Evolutionary conservation across 2,797 vertebrate genomes (phyloP).

Genomic region (Fratercula arctica): DNA sequence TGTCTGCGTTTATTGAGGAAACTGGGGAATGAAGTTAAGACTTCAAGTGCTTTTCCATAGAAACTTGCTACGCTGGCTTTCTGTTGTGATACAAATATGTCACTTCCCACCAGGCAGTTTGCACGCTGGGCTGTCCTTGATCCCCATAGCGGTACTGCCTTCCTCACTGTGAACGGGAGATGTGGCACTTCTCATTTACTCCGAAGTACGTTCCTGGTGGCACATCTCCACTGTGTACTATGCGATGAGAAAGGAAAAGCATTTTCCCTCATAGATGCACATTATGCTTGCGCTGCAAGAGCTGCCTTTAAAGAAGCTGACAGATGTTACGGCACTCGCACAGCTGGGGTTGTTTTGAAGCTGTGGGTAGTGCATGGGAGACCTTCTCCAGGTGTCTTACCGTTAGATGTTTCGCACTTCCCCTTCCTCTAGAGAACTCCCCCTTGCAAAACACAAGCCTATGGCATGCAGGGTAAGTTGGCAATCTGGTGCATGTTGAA

Average conservation of each 20-base stretch:
- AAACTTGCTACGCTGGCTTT: neutral
- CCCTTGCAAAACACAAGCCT: neutral
- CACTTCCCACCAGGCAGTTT: neutral
- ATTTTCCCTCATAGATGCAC: neutral
- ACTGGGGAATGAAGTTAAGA: neutral
- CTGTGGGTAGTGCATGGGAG: neutral
- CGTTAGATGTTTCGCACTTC: neutral
- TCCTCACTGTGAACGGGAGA: rapidly evolving
- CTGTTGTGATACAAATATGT: neutral
- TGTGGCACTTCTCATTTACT: neutral
- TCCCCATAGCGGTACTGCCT: neutral
- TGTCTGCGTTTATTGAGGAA: neutral
- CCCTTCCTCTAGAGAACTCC: neutral
- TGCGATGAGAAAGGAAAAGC: neutral
- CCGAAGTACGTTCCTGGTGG: rapidly evolving
- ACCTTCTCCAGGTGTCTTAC: neutral
- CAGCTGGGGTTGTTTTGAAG: neutral
- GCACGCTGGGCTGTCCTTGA: neutral
- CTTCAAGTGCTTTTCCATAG: neutral
- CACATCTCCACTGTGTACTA: neutral
- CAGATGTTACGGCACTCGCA: neutral
- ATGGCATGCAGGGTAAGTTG: rapidly evolving
- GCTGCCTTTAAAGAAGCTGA: neutral
- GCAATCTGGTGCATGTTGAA: neutral
- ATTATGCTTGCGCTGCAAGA: neutral